These are phyloP conservation scores for Ferdinandea cuprea DNA, from an alignment of 2,888 invertebrate genomes.

Conservation along the genomic window DNA sequence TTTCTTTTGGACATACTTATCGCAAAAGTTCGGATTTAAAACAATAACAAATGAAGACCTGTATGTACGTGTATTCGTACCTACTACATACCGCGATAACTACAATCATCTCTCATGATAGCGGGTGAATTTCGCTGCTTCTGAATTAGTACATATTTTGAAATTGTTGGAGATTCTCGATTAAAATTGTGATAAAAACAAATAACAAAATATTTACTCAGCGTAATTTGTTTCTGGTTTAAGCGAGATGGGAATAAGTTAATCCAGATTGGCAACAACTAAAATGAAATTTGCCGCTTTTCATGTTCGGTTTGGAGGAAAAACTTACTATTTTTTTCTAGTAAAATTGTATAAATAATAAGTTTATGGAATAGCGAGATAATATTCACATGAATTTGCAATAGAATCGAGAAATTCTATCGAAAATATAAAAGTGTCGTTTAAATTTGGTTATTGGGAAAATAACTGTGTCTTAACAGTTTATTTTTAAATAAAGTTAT, in stretches of 20 bases:
- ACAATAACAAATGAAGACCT: slow-evolving; percentile 50
- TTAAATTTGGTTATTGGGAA: too few relatives aligned
- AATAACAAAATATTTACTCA: not conserved
- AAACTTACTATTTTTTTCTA: too few relatives aligned
- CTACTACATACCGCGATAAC: slow-evolving; percentile 40
- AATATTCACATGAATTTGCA: too few relatives aligned
- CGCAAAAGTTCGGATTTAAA: slow-evolving; percentile 53
- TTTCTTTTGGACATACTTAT: slow-evolving; percentile 46
- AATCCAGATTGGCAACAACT: slow-evolving; percentile 5
- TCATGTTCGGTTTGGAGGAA: too few relatives aligned
- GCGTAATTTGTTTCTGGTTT: slow-evolving; percentile 20
- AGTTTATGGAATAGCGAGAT: too few relatives aligned
- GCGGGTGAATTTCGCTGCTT: slow-evolving; percentile 36
- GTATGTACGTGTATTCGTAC: slow-evolving; percentile 4
- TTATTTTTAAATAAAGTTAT: too few relatives aligned
- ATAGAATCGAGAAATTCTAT: too few relatives aligned
- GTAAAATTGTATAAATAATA: too few relatives aligned
- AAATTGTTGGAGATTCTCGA: slow-evolving; percentile 22
- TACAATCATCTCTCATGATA: slow-evolving; percentile 30
- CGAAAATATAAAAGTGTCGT: too few relatives aligned
- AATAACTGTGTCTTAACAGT: too few relatives aligned
- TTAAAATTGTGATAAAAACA: slow-evolving; percentile 22
- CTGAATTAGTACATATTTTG: slow-evolving; percentile 1
- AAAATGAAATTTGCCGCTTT: too few relatives aligned
- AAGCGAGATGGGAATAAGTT: slow-evolving; percentile 16